A percentile compares a stretch with the other conserved stretches of the same genome.
These are phyloP conservation scores for Troides aeacus DNA, from an alignment of 2,888 invertebrate genomes.

Conservation along the genomic window DNA sequence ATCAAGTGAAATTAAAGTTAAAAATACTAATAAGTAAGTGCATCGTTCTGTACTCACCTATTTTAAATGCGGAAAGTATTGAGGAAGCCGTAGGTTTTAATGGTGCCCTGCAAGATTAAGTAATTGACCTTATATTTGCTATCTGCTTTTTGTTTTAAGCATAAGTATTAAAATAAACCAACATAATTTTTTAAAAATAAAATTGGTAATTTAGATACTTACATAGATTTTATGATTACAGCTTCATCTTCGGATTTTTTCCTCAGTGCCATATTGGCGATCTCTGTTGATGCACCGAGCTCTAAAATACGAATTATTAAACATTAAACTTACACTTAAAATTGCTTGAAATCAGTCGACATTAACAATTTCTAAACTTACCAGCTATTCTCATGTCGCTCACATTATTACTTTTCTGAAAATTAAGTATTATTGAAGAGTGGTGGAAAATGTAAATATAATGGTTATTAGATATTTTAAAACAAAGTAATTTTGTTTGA, in stretches of 20 bases:
- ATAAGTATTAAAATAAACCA: too few relatives aligned
- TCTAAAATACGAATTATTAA: conserved; percentile 39
- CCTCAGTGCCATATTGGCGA: conserved; percentile 61
- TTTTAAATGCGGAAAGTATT: background rate
- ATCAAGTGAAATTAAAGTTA: background rate
- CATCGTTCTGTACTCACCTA: background rate
- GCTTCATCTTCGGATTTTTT: conserved; percentile 51
- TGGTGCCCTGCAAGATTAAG: background rate
- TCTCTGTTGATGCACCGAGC: conserved; percentile 62
- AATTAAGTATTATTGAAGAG: background rate
- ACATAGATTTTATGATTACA: conserved; percentile 53
- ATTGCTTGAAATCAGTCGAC: background rate
- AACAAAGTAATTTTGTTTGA: too few relatives aligned
- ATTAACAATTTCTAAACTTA: conserved; percentile 28
- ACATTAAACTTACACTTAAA: too few relatives aligned
- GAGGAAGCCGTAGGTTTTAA: conserved; percentile 1
- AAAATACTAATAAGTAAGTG: background rate
- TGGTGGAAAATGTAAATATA: too few relatives aligned
- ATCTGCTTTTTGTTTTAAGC: too few relatives aligned
- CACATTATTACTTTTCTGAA: conserved; percentile 34
- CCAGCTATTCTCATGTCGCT: conserved; percentile 61
- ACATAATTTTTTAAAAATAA: too few relatives aligned
- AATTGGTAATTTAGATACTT: conserved; percentile 33
- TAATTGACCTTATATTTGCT: too few relatives aligned
- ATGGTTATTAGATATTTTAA: too few relatives aligned